A percentile compares a stretch with the other conserved stretches of the same genome.
phyloP scores from a whole-genome alignment of 1,140 invertebrate genomes.

The Eriocheir sinensis region DNA sequence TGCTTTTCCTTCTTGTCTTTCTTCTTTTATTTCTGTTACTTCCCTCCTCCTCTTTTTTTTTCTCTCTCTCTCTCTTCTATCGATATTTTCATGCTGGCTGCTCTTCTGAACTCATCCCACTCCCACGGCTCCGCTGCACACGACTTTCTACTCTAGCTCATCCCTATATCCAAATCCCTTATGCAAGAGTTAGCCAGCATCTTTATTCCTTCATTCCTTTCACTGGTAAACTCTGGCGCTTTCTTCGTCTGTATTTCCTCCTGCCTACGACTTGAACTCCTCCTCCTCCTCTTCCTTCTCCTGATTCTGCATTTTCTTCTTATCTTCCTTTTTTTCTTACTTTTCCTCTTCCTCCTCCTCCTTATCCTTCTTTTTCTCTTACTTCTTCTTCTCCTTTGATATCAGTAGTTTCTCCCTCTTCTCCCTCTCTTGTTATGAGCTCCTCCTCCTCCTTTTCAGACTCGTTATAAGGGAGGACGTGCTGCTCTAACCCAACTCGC shows the following conservation, averaged over 20 bases:
- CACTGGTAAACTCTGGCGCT: too few species aligned
- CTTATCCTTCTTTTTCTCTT: not conserved
- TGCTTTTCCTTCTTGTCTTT: too few species aligned
- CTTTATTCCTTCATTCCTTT: too few species aligned
- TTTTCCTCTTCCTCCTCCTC: not conserved
- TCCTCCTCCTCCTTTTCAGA: not conserved
- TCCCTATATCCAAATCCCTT: too few species aligned
- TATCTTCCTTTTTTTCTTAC: not conserved
- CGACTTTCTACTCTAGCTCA: too few species aligned
- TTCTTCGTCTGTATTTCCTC: not conserved
- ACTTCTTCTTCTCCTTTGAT: not conserved
- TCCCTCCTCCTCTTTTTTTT: not conserved
- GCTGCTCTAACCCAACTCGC: too few species aligned
- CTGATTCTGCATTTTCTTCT: not conserved
- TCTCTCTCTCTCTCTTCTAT: not conserved
- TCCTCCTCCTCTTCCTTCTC: not conserved
- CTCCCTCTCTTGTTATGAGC: not conserved
- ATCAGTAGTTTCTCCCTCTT: not conserved
- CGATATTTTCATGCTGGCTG: not conserved
- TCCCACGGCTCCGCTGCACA: not conserved
- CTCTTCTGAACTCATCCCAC: not conserved
- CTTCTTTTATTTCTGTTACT: not conserved
- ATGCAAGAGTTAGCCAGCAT: too few species aligned
- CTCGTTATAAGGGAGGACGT: too few species aligned
- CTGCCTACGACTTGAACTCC: too few species aligned